Conservation (phyloP, 2,113 vertebrate species). For the Australoheros scitulus region DNA sequence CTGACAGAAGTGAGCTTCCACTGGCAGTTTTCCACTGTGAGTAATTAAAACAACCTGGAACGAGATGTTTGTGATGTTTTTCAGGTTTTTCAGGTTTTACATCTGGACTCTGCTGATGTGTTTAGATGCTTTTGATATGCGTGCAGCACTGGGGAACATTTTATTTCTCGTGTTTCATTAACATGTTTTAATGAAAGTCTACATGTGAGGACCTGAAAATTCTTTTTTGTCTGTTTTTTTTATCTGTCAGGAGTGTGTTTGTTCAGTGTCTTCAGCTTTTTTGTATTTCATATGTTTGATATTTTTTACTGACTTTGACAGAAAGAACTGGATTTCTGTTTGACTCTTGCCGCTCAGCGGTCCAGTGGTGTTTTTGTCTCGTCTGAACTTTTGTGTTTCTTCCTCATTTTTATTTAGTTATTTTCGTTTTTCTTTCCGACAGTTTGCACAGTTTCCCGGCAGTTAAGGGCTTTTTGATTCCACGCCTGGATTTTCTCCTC, state of each 20-base stretch:
- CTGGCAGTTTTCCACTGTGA: not conserved
- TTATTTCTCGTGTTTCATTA: not conserved
- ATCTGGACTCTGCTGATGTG: not conserved
- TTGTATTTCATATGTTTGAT: constrained; percentile 19
- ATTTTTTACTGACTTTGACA: constrained; percentile 27
- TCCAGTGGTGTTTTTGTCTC: not conserved
- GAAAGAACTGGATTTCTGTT: not conserved
- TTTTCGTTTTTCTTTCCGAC: not conserved
- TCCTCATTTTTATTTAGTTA: not conserved
- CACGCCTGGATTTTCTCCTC: not conserved
- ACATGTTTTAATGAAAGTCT: not conserved
- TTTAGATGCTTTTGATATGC: not conserved
- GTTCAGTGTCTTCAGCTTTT: not conserved
- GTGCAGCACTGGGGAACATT: not conserved
- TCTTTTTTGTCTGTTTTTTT: constrained; percentile 13
- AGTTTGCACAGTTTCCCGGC: constrained; percentile 10
- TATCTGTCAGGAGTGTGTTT: not conserved
- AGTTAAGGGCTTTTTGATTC: constrained; percentile 31
- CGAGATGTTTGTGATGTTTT: not conserved
- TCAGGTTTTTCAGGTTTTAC: not conserved
- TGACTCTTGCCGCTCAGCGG: not conserved
- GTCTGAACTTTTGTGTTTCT: constrained; percentile 10
- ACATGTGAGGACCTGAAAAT: not conserved
- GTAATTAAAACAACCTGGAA: not conserved
- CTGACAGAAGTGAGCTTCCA: not conserved